phyloP scores from a whole-genome alignment of 2,113 vertebrate genomes.

The Apteryx mantelli region DNA sequence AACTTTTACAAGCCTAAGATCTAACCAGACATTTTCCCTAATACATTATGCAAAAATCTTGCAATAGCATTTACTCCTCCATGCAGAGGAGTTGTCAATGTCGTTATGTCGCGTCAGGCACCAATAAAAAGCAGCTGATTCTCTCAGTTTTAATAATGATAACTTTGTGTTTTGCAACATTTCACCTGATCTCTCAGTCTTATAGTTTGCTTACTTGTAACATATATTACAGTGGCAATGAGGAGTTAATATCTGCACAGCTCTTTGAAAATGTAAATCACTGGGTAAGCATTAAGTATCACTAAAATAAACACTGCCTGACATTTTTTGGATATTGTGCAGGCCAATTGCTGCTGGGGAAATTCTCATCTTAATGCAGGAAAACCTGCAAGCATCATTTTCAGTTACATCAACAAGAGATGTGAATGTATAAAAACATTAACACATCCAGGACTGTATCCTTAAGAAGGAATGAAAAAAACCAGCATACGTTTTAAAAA shows the following conservation, averaged over 20 bases:
- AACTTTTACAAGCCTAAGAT: background rate
- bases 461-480: slow-evolving; percentile 7
- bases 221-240: background rate
- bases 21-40: background rate
- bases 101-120: background rate
- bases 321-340: background rate
- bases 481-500: background rate
- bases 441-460: background rate
- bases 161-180: background rate
- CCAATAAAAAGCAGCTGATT: background rate
- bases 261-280: background rate
- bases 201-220: background rate
- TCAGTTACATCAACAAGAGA: background rate
- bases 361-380: background rate
- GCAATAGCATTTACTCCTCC: background rate
- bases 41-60: background rate
- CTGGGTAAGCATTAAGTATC: background rate
- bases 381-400: background rate
- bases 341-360: background rate
- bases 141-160: background rate
- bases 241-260: background rate
- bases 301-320: background rate
- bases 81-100: rapidly evolving
- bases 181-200: background rate
- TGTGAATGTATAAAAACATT: background rate